phyloP scores from a whole-genome alignment of 2,888 invertebrate species.

The Bimastos eiseni region DNA sequence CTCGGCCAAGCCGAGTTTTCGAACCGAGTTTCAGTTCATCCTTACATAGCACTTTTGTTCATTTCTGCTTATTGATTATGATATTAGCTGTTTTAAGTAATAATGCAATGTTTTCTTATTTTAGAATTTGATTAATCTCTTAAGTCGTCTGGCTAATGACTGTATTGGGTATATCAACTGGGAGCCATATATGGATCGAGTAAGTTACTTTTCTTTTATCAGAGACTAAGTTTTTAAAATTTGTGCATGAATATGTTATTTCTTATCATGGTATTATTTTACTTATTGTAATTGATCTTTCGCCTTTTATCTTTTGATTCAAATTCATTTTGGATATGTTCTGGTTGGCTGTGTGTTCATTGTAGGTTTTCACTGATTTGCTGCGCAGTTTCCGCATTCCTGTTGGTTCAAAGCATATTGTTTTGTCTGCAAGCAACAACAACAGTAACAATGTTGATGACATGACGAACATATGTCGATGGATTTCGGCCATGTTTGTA shows the following conservation, averaged over 20 bases:
- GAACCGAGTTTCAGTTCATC: no score
- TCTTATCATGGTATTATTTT: background rate
- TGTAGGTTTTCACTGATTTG: slow-evolving; percentile 65
- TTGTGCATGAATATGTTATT: background rate
- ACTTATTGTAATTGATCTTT: background rate
- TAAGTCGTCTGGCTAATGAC: slow-evolving; percentile 73
- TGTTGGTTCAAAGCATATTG: slow-evolving; percentile 67
- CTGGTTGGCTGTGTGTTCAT: slow-evolving; percentile 30
- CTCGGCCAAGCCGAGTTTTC: no score
- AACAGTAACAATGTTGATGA: slow-evolving; percentile 63
- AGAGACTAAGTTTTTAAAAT: background rate
- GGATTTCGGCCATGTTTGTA: slow-evolving; percentile 65
- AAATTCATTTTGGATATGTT: background rate
- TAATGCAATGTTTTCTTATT: slow-evolving; percentile 33
- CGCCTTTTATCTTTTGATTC: background rate
- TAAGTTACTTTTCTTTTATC: background rate
- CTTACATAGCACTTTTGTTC: no score
- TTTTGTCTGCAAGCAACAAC: slow-evolving; percentile 41
- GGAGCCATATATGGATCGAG: slow-evolving; percentile 76
- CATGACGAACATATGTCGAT: slow-evolving; percentile 65
- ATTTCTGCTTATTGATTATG: no score
- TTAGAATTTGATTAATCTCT: slow-evolving; percentile 72
- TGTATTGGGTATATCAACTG: slow-evolving; percentile 85
- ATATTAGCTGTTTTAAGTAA: background rate
- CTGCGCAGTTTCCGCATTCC: slow-evolving; percentile 77